Evolutionary conservation across 2,888 invertebrate genomes (phyloP).

Genomic region (Andrena hattorfiana): DNA sequence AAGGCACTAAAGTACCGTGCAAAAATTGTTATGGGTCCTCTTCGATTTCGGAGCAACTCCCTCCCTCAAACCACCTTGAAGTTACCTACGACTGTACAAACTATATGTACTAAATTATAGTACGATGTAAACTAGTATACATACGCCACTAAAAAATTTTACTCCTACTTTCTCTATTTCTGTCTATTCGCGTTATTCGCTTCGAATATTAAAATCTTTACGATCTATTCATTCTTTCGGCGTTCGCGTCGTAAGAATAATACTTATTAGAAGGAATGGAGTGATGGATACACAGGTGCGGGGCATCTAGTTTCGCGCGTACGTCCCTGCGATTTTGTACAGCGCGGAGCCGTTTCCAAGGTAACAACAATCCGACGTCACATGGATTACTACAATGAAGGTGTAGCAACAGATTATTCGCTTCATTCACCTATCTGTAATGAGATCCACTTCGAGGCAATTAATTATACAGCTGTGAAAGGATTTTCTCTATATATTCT

Average conservation of each 20-base stretch:
- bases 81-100: constrained; percentile 36
- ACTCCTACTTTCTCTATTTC: neutral
- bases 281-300: neutral
- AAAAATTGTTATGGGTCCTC: constrained; percentile 19
- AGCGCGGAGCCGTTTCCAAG: constrained; percentile 67
- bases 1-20: constrained; percentile 29
- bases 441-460: constrained; percentile 27
- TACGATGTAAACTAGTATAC: neutral
- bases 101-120: neutral
- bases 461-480: constrained; percentile 28
- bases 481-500: constrained; percentile 25
- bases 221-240: neutral
- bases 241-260: neutral
- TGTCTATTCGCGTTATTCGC: neutral
- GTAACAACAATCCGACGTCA: constrained; percentile 64
- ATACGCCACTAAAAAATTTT: neutral
- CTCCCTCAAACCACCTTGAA: constrained; percentile 44
- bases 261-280: neutral
- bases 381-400: constrained; percentile 62
- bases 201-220: neutral
- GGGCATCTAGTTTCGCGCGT: neutral
- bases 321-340: constrained; percentile 44
- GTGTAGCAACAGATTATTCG: constrained; percentile 60
- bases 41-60: constrained; percentile 40
- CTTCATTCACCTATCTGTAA: constrained; percentile 45